Evolutionary conservation across 2,797 vertebrate species (phyloP), one percentile per base, ranked within the genome.

Genomic region (Lateolabrax maculatus): DNA sequence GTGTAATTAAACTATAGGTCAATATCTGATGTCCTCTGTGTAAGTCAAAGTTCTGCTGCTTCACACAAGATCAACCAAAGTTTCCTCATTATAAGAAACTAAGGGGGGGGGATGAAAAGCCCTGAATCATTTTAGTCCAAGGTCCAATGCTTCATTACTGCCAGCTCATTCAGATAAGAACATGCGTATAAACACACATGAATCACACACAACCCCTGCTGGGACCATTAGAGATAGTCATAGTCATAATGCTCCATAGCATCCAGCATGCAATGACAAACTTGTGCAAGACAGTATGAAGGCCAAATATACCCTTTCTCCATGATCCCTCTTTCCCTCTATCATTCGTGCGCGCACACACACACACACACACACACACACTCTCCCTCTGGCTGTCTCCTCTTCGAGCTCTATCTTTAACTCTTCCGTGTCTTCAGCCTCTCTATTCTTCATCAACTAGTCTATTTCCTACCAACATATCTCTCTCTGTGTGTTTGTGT

Each of bases 241-340:
- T 55, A 68, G 74, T 81, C 66, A 19, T 36, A 78, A 69, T 61
- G 69, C 79, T 87, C 72, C 80, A 84, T 66, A 76, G 74, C 65
- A 78, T 87, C 63, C 66, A 84, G 84, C 83, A 83, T 84, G 77
- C 80, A 90, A 83, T 84, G 89, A 88, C 82, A 88, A 87, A 91
- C 88, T 82, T 88, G 87, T 90, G 87, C 85, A 92, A 81, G 79
- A 85, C 79, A 79, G 84, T 86, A 84, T 91, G 85, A 90, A 89
- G 87, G 87, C 80, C 87, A 87, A 85, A 87, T 86, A 89, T 82
- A 88, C 85, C 87, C 89, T 86, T 77, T 49, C 74, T 81, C 61
- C 43, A 76, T 69, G 57, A 52, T 68, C 64, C 39, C 71, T 65
- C 27, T 58, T 31, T 71, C 31, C 57, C 31, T 51, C 16, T 52